Evolutionary conservation across 2,888 invertebrate genomes (phyloP), one percentile per base, ranked within the genome.

Genomic region (Meta bourneti): DNA sequence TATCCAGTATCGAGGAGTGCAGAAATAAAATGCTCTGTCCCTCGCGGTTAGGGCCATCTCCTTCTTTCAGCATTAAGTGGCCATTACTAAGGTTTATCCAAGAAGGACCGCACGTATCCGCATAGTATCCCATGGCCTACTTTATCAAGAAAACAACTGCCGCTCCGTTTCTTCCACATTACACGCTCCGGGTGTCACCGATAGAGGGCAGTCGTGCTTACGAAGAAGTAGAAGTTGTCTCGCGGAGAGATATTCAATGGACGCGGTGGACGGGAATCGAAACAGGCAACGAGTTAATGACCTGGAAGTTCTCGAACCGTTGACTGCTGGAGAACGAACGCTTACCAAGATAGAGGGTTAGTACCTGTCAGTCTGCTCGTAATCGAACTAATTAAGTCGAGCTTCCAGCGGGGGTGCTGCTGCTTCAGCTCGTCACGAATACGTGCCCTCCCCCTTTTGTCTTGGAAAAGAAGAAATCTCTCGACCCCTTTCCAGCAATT

Each of bases 351-450:
- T 78, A 78, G 80, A 84, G 83, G 83, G 78, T 78, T 90, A 90
- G 78, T 84, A 77, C 84, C 79, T 84, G 89, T 84, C 84, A 90
- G 69, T 88, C 89, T 79, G 71, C 83, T 79, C 89, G 84, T 90
- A 90, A 90, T 90, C 89, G 83, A 84, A 90, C 89, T 90, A 90
- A 90, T 90, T 90, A 90, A 90, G 89, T 81, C 78, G 71, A 83
- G 70, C 82, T 81, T 81, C 51, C 11, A 49, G 52, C 48, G 51
- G 83, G 34, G 61, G 80, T 72, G 51, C 34, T 34, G 34, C 34
- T 34, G 34, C 34, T 34, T 34, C 77, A 9, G 61, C 19, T 77
- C 54, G 74, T 81, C 88, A 49, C 75, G 75, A 81, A 81, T 74
- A 82, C 75, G 8, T 49, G 34, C 34, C 79, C 19, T 54, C 54